Conservation (phyloP, 2,797 vertebrate species). For the Prionace glauca region DNA sequence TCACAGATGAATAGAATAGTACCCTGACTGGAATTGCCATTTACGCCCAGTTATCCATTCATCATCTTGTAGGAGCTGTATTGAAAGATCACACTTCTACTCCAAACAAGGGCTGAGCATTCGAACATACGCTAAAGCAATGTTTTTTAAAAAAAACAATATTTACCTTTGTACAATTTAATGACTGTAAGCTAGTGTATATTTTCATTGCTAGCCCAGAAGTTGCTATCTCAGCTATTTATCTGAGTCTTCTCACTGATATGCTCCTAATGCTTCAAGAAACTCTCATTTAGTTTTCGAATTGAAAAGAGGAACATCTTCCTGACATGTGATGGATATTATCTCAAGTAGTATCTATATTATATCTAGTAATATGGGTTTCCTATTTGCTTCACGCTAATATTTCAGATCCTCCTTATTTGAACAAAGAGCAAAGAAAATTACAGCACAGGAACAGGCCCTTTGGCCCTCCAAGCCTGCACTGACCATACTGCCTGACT, state of each 20-base stretch:
- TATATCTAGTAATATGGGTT: background rate
- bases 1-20: background rate
- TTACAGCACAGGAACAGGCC: too few relatives aligned
- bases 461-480: too few relatives aligned
- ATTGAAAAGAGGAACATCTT: background rate
- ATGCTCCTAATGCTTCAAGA: background rate
- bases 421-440: too few relatives aligned
- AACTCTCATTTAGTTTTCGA: background rate
- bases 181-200: background rate
- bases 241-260: background rate
- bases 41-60: background rate
- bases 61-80: background rate
- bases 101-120: background rate
- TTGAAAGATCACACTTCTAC: background rate
- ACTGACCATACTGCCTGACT: too few relatives aligned
- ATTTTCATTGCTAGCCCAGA: background rate
- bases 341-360: background rate
- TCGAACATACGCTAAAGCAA: background rate
- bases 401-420: background rate
- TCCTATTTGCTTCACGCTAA: background rate
- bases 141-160: background rate
- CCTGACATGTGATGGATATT: background rate
- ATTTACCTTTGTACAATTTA: background rate
- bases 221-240: background rate
- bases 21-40: background rate